A percentile compares a stretch with the other conserved stretches of the same genome.
Evolutionary conservation across 2,797 vertebrate genomes (phyloP).

Genomic region (Denticeps clupeoides): DNA sequence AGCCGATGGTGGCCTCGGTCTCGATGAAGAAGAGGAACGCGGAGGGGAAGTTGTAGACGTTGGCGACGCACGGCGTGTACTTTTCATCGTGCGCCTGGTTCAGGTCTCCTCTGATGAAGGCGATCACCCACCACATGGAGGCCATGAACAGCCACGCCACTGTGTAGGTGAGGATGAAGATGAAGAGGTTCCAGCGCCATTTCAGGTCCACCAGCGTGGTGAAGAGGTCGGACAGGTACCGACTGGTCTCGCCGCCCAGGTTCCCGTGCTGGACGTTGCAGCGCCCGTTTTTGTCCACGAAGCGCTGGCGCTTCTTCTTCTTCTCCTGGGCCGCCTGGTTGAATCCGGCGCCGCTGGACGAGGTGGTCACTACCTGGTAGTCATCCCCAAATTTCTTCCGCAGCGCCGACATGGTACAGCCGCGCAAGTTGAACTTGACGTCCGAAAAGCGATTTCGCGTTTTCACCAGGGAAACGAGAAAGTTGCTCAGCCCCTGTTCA

Average conservation of each 20-base stretch:
- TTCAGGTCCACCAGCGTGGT: slow-evolving; percentile 96
- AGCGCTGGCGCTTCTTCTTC: slow-evolving; percentile 85
- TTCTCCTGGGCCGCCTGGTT: slow-evolving; percentile 75
- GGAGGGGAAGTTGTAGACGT: slow-evolving; percentile 97
- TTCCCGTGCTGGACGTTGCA: slow-evolving; percentile 98
- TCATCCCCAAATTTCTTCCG: slow-evolving; percentile 99
- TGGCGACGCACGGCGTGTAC: slow-evolving; percentile 96
- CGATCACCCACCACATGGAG: slow-evolving; percentile 97
- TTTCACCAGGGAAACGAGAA: no score
- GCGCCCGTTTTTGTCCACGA: slow-evolving; percentile 98
- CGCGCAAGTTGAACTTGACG: not conserved
- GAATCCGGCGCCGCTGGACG: slow-evolving; percentile 84
- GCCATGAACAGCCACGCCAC: slow-evolving; percentile 99
- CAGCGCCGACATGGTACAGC: slow-evolving; percentile 90
- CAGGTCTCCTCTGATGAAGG: slow-evolving; percentile 90
- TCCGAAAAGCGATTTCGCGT: no score
- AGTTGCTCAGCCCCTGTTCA: no score
- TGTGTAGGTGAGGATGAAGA: slow-evolving; percentile 95
- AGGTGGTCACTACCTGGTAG: slow-evolving; percentile 98
- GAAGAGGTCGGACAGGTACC: slow-evolving; percentile 94
- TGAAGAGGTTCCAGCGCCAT: slow-evolving; percentile 98
- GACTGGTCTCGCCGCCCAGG: slow-evolving; percentile 90
- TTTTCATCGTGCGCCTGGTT: slow-evolving; percentile 85
- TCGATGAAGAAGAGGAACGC: slow-evolving; percentile 97
- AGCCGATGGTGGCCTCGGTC: slow-evolving; percentile 95